phyloP scores from a whole-genome alignment of 1,140 invertebrate genomes.

The Paramacrobiotus metropolitanus region DNA sequence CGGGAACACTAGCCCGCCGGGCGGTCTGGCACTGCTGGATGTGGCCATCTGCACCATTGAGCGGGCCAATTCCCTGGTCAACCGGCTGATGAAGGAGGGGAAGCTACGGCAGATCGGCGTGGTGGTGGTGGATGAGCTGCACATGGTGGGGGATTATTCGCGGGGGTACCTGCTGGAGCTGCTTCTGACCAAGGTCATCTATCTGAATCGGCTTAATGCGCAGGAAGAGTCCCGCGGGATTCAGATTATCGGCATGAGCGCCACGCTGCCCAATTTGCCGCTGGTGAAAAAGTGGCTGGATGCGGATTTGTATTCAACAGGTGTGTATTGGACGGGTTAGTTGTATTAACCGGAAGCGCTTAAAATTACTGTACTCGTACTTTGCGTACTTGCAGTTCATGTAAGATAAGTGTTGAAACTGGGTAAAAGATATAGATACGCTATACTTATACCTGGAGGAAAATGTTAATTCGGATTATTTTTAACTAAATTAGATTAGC shows the following conservation, averaged over 20 bases:
- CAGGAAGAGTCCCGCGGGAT: constrained; percentile 37
- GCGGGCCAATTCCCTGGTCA: neutral
- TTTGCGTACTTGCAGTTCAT: neutral
- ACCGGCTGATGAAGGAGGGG: constrained; percentile 42
- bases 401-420: neutral
- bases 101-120: constrained; percentile 46
- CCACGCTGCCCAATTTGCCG: constrained; percentile 37
- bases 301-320: constrained; percentile 26
- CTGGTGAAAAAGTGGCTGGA: constrained; percentile 61
- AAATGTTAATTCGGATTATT: too few relatives aligned
- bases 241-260: constrained; percentile 67
- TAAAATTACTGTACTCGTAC: too few relatives aligned
- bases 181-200: neutral
- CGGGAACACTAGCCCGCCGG: constrained; percentile 56
- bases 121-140: constrained; percentile 81
- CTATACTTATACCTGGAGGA: too few relatives aligned
- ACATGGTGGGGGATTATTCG: constrained; percentile 65
- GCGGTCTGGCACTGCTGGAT: neutral
- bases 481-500: too few relatives aligned
- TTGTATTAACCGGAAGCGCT: too few relatives aligned
- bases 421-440: neutral
- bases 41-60: neutral
- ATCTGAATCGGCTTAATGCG: neutral
- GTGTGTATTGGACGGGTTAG: too few relatives aligned
- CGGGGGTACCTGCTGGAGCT: constrained; percentile 28